phyloP scores from a whole-genome alignment of 2,888 invertebrate species.

The Dicyrtomina minuta region DNA sequence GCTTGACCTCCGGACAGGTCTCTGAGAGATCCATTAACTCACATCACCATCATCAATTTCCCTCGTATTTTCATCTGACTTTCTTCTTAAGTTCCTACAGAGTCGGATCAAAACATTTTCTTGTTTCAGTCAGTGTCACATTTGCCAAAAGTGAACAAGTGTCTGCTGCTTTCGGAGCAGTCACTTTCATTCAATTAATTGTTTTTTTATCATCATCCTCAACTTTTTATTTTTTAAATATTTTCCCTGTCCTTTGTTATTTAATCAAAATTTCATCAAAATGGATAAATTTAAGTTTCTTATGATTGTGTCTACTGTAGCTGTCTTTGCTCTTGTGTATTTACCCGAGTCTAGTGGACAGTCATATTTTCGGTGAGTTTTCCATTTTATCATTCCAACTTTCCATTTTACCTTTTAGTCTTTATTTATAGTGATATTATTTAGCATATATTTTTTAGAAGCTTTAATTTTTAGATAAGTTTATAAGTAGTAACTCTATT shows the following conservation, averaged over 20 bases:
- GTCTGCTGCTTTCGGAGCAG: conserved; percentile 5
- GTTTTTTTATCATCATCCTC: background rate
- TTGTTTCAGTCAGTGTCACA: conserved; percentile 2
- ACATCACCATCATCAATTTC: background rate
- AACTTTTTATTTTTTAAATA: conserved; percentile 3
- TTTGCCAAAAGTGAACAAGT: conserved; percentile 1
- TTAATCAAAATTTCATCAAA: conserved; percentile 7
- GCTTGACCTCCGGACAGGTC: conserved; percentile 36
- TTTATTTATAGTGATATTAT: too few relatives aligned
- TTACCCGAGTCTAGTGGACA: conserved; percentile 51
- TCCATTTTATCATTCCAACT: background rate
- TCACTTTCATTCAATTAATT: background rate
- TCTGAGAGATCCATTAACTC: background rate
- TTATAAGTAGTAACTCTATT: too few relatives aligned
- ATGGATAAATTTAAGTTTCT: conserved; percentile 53
- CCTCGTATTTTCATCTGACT: conserved; percentile 2
- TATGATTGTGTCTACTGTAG: conserved; percentile 46
- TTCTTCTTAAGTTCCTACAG: background rate
- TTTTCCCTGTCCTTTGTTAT: background rate
- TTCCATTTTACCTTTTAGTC: background rate
- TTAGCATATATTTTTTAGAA: background rate
- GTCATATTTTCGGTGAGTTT: conserved; percentile 52
- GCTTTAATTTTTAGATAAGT: too few relatives aligned
- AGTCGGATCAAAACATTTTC: background rate
- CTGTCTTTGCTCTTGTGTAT: conserved; percentile 50